Evolutionary conservation across 2,888 invertebrate species (phyloP).

Genomic region (Chloroclystis v-ata): DNA sequence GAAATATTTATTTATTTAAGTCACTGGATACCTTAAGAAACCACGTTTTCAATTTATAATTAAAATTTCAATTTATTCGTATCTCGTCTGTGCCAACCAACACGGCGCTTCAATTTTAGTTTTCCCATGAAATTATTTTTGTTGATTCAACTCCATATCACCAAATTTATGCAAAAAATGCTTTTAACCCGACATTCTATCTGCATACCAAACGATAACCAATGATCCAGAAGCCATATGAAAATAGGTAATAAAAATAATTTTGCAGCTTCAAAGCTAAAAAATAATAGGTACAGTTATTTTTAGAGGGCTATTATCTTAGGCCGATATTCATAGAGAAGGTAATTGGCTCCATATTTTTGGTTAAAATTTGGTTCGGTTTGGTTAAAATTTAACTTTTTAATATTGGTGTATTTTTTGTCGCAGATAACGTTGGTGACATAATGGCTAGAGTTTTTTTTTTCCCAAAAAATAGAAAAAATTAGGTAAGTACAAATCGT

Average conservation of each 20-base stretch:
- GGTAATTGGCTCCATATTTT: neutral
- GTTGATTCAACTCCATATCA: slow-evolving; percentile 3
- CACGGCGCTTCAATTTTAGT: slow-evolving; percentile 6
- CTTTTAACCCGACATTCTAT: slow-evolving; percentile 1
- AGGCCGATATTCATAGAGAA: neutral
- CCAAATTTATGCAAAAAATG: slow-evolving; percentile 4
- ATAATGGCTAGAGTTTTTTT: no score
- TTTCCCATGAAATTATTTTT: slow-evolving; percentile 7
- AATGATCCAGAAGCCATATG: slow-evolving; percentile 2
- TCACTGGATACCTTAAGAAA: no score
- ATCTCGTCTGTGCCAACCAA: neutral
- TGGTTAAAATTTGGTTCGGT: no score
- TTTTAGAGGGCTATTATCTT: neutral
- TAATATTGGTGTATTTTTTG: no score
- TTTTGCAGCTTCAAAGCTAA: slow-evolving; percentile 4
- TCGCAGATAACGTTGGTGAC: no score
- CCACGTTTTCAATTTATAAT: no score
- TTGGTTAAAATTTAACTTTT: no score
- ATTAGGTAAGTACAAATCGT: no score
- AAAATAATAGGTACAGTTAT: slow-evolving; percentile 1
- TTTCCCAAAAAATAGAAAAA: no score
- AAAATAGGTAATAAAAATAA: slow-evolving; percentile 7
- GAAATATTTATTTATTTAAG: no score
- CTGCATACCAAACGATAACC: slow-evolving; percentile 8
- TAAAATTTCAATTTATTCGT: no score